Percentiles rank a stretch among this genome's conserved stretches.
phyloP scores from a whole-genome alignment of 2,113 vertebrate species.

The Platanista minor region DNA sequence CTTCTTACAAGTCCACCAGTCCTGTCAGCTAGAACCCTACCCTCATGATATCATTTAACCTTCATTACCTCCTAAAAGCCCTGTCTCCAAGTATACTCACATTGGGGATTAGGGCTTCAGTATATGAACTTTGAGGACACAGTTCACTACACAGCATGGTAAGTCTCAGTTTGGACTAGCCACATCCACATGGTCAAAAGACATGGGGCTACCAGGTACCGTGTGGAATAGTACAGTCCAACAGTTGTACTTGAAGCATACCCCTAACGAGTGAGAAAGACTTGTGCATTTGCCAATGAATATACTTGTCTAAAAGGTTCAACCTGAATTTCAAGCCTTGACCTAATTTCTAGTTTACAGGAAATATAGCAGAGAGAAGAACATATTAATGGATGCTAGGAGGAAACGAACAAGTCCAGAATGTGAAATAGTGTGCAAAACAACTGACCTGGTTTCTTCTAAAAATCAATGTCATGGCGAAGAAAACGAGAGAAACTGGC shows the following conservation, averaged over 20 bases:
- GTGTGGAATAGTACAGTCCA: background rate
- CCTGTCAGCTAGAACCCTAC: background rate
- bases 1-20: background rate
- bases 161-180: background rate
- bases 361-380: constrained; percentile 2
- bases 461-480: background rate
- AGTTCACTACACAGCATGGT: background rate
- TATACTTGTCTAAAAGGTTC: background rate
- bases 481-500: background rate
- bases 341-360: constrained; percentile 43
- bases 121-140: background rate
- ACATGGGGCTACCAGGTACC: background rate
- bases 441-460: constrained; percentile 14
- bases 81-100: background rate
- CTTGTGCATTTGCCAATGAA: background rate
- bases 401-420: constrained; percentile 4
- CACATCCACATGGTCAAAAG: background rate
- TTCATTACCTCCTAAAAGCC: background rate
- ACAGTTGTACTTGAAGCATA: background rate
- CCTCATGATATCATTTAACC: background rate
- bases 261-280: background rate
- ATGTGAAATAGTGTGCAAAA: background rate
- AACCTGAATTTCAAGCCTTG: constrained; percentile 21
- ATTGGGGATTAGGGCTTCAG: background rate
- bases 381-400: background rate